These are phyloP conservation scores for Elephas maximus DNA, from an alignment of 2,113 vertebrate species.

Conservation along the genomic window DNA sequence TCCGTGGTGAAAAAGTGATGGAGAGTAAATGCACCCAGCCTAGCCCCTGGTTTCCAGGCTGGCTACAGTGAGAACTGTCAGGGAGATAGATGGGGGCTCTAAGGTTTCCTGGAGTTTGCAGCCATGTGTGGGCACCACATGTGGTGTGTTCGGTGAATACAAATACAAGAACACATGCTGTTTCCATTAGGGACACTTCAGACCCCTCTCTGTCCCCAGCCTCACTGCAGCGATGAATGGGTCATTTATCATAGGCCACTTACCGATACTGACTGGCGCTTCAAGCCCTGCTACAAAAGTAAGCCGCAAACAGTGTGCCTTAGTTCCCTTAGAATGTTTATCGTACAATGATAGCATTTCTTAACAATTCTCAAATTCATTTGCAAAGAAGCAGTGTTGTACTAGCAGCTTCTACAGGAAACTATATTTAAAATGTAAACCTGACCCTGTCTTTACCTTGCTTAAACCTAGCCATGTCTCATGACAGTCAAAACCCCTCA, in stretches of 20 bases:
- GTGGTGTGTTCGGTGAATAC: constrained; percentile 74
- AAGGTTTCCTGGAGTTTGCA: constrained; percentile 87
- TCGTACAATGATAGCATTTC: neutral
- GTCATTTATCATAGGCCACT: constrained; percentile 81
- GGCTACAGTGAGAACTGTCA: constrained; percentile 89
- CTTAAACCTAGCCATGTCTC: neutral
- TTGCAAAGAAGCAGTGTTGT: neutral
- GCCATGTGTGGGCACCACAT: constrained; percentile 82
- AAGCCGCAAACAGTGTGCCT: constrained; percentile 13
- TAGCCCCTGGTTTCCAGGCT: constrained; percentile 81
- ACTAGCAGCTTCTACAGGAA: constrained; percentile 7
- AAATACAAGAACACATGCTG: constrained; percentile 80
- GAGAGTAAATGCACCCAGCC: constrained; percentile 60
- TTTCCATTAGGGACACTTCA: constrained; percentile 82
- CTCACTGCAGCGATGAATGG: constrained; percentile 67
- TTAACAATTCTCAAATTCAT: neutral
- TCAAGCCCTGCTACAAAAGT: constrained; percentile 20
- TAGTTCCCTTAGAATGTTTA: neutral
- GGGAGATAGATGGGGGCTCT: constrained; percentile 90
- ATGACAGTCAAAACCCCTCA: neutral
- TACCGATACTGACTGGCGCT: constrained; percentile 70
- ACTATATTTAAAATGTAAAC: constrained; percentile 48
- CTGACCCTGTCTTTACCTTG: neutral
- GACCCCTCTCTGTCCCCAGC: constrained; percentile 81
- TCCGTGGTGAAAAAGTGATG: constrained; percentile 66